Evolutionary conservation across 2,797 vertebrate species (phyloP).

Genomic region (Paguma larvata): DNA sequence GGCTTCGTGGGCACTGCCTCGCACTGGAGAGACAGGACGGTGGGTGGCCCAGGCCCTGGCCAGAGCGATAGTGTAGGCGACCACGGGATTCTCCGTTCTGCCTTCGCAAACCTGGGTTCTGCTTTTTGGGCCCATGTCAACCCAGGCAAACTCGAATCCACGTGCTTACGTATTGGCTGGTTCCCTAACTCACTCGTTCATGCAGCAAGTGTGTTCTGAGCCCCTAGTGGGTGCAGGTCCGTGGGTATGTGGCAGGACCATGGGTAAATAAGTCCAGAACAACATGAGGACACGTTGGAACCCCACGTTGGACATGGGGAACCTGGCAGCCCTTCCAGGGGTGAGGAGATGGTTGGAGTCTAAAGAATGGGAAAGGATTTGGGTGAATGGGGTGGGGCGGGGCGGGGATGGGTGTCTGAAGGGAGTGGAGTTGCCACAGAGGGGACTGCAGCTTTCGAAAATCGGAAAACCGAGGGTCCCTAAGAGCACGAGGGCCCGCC

Average conservation of each 20-base stretch:
- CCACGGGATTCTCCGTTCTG: neutral
- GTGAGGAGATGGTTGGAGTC: neutral
- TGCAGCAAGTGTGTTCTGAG: neutral
- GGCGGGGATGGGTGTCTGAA: neutral
- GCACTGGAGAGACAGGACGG: neutral
- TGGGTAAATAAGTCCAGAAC: neutral
- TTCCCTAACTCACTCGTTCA: neutral
- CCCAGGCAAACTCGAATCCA: neutral
- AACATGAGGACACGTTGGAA: rapidly evolving
- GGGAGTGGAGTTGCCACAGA: too few species aligned
- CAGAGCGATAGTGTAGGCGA: rapidly evolving
- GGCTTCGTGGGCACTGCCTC: slow-evolving; percentile 64
- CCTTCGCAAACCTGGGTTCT: neutral
- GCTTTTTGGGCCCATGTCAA: rapidly evolving
- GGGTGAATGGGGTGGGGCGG: rapidly evolving
- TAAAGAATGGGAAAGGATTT: neutral
- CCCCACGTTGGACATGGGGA: too few species aligned
- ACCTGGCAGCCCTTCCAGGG: neutral
- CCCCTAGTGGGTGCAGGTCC: neutral
- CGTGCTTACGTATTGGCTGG: neutral
- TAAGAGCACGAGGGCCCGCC: rapidly evolving
- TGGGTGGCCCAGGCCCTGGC: neutral
- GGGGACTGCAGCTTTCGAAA: neutral
- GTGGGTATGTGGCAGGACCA: neutral
- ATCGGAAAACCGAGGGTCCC: neutral